Evolutionary conservation across 2,113 vertebrate genomes (phyloP).

Genomic region (Vimba vimba): DNA sequence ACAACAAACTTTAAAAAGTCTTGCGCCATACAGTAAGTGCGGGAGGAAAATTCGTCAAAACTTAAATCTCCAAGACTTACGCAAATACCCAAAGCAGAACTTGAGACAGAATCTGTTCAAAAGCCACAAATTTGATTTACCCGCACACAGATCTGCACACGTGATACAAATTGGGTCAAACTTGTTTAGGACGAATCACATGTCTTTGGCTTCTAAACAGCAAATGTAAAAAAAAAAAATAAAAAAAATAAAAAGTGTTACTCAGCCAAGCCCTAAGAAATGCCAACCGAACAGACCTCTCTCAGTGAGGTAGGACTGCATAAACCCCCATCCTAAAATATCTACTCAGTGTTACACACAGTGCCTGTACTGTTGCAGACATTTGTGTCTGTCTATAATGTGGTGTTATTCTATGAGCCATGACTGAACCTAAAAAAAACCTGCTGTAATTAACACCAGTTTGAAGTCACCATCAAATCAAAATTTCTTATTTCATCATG

Average conservation of each 20-base stretch:
- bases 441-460: too few relatives aligned
- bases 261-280: neutral
- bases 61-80: neutral
- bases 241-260: neutral
- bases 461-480: too few relatives aligned
- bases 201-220: neutral
- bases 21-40: neutral
- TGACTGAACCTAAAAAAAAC: neutral
- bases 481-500: too few relatives aligned
- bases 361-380: conserved; percentile 51
- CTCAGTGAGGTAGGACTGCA: conserved; percentile 29
- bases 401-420: neutral
- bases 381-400: conserved; percentile 65
- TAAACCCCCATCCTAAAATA: conserved; percentile 64
- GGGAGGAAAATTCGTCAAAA: neutral
- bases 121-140: neutral
- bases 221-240: neutral
- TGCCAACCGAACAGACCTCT: neutral
- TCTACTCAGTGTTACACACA: conserved; percentile 35
- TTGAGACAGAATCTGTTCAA: neutral
- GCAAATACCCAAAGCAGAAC: neutral
- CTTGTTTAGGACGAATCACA: neutral
- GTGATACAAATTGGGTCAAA: neutral
- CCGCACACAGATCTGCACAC: neutral
- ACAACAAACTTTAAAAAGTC: neutral